Conservation (phyloP, 1,140 invertebrate genomes). For the Hestina assimilis region DNA sequence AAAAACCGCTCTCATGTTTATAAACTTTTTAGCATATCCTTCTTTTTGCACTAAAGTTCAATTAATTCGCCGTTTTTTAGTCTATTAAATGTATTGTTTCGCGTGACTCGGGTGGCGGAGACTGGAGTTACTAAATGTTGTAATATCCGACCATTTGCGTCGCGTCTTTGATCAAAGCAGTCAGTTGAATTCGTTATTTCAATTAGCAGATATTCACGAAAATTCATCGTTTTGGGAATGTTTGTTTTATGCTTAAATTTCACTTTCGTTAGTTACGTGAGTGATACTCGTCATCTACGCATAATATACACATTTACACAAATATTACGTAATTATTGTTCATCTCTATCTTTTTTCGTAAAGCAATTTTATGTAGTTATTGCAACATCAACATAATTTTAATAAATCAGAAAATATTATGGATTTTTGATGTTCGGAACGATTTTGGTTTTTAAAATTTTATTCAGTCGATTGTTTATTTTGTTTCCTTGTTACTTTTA, state of each 20-base stretch:
- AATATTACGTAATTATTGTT: background rate
- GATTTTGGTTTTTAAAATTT: no score
- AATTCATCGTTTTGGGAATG: slow-evolving; percentile 1
- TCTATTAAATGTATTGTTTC: no score
- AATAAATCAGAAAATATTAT: no score
- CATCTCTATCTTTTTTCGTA: background rate
- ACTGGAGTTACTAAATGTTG: no score
- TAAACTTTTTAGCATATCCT: background rate
- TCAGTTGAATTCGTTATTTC: background rate
- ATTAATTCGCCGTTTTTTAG: slow-evolving; percentile 1
- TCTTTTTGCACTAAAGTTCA: background rate
- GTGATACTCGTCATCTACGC: background rate
- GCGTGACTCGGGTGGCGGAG: no score
- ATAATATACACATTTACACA: background rate
- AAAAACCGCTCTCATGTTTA: slow-evolving; percentile 6
- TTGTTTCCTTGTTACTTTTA: no score
- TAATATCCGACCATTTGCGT: no score
- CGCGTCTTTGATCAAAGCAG: no score
- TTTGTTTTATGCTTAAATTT: slow-evolving; percentile 3
- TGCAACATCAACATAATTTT: no score
- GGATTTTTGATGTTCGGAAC: no score
- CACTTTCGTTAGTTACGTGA: slow-evolving; percentile 4
- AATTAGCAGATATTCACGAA: slow-evolving; percentile 6
- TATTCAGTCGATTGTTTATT: no score
- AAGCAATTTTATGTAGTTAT: no score